Base-by-base conservation (phyloP, 2,113 vertebrate species). In the Bungarus multicinctus region DNA sequence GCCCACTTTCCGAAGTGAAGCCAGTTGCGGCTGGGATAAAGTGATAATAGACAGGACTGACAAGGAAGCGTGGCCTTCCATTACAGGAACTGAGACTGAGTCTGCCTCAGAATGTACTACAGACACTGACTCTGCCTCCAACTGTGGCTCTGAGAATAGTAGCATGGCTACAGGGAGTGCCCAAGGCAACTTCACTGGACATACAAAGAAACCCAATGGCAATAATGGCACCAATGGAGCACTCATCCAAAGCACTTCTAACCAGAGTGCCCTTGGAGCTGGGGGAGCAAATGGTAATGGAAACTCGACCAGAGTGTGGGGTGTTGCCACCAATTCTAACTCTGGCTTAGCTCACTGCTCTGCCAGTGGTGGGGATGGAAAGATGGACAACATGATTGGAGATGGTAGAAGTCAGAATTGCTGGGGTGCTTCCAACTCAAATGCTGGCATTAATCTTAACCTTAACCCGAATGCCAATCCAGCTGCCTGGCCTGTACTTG, bases 391-490 rank as follows among this genome's bases (percentile, higher is more conserved):
- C 97, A 95, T 98, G 97, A 98, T 98, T 91, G 98, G 98, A 96
- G 99, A 98, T n/a, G 98, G 98, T 96, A 98, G 98, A 97, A 97
- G 98, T 97, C 98, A 98, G 97, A 97, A 97, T 96, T 98, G 98
- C 97, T 99, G 99, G 99, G 98, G 98, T 92, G 97, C 98, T 96
- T 98, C 99, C 97, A 99, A 95, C 98, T 97, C 98, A 93, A 98
- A 95, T 95, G 95, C 98, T 95, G 98, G 98, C 98, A 98, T 98
- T 97, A 99, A 98, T 98, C 98, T 99, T 96, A 99, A 99, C 98
- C 98, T 99, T 96, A 99, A 99, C 94, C 99, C 99, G 91, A 99
- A 98, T 97, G 99, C 99, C 97, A 99, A 99, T 98, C 99, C 99
- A 93, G 98, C 99, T 94, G 99, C 99, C 95, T 99, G 99, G 99